Evolutionary conservation across 1,140 invertebrate species (phyloP).

Genomic region (Lepidurus couesii): DNA sequence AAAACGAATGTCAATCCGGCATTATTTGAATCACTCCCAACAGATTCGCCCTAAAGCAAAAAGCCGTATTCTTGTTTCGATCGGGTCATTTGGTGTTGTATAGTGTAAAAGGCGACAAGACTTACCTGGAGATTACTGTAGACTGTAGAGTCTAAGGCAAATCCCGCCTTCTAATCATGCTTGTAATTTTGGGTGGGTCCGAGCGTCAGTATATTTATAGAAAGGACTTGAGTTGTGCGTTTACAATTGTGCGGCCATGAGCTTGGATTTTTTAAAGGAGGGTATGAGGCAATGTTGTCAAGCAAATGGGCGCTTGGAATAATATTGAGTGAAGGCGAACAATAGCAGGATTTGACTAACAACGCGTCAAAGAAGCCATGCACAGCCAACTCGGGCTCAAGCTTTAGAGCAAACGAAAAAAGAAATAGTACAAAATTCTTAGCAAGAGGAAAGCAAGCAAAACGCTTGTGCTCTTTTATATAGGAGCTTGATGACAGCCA

Average conservation of each 20-base stretch:
- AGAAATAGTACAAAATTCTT: not conserved
- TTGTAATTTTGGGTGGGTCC: not conserved
- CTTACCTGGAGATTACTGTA: too few relatives aligned
- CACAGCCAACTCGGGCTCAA: not conserved
- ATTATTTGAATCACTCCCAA: too few relatives aligned
- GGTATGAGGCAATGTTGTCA: constrained; percentile 10
- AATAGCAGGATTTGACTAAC: not conserved
- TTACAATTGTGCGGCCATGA: not conserved
- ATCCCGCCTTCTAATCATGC: not conserved
- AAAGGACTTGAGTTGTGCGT: not conserved
- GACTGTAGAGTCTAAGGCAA: too few relatives aligned
- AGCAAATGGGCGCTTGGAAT: constrained; percentile 8
- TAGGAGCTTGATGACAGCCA: not conserved
- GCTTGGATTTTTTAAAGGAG: not conserved
- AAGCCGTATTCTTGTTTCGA: too few relatives aligned
- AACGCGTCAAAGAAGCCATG: not conserved
- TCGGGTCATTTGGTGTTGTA: too few relatives aligned
- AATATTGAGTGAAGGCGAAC: constrained; percentile 14
- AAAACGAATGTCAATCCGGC: too few relatives aligned
- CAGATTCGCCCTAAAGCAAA: too few relatives aligned
- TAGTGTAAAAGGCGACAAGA: too few relatives aligned
- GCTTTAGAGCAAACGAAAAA: not conserved
- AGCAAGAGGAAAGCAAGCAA: constrained; percentile 14
- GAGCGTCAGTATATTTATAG: not conserved
- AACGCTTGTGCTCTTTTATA: not conserved